Percentiles rank a stretch among this genome's conserved stretches.
Evolutionary conservation across 1,140 invertebrate genomes (phyloP).

Genomic region (Pogonomyrmex californicus): DNA sequence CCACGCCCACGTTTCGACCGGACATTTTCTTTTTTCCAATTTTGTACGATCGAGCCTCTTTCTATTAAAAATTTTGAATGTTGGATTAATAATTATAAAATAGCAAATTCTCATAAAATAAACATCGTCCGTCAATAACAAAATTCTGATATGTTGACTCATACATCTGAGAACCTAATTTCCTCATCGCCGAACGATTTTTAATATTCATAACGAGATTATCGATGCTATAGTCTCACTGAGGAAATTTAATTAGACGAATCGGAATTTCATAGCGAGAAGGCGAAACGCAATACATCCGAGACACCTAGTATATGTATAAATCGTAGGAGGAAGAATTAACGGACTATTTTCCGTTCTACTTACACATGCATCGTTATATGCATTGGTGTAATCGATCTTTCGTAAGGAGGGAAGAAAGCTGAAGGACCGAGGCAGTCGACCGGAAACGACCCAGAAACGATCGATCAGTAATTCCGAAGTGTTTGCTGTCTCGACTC

Average conservation of each 20-base stretch:
- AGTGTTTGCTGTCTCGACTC: not conserved
- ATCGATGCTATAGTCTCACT: not conserved
- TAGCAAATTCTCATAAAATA: not conserved
- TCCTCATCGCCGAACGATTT: not conserved
- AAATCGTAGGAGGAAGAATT: not conserved
- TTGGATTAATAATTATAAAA: not conserved
- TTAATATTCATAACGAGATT: not conserved
- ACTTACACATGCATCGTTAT: not conserved
- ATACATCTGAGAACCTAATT: not conserved
- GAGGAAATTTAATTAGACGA: not conserved
- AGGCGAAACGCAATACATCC: not conserved
- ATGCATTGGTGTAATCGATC: not conserved
- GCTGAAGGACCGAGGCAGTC: not conserved
- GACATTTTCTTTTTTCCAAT: constrained; percentile 19
- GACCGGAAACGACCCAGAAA: not conserved
- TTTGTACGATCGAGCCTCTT: not conserved
- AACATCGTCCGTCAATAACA: not conserved
- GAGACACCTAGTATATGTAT: not conserved
- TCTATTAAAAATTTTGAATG: not conserved
- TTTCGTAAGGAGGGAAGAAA: constrained; percentile 20
- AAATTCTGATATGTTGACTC: not conserved
- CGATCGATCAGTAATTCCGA: not conserved
- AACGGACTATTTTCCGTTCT: not conserved
- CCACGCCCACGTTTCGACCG: too few species aligned
- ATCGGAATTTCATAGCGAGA: not conserved